These are phyloP conservation scores for Drosophila glabriapex DNA, from an alignment of 2,888 invertebrate genomes.

Conservation along the genomic window DNA sequence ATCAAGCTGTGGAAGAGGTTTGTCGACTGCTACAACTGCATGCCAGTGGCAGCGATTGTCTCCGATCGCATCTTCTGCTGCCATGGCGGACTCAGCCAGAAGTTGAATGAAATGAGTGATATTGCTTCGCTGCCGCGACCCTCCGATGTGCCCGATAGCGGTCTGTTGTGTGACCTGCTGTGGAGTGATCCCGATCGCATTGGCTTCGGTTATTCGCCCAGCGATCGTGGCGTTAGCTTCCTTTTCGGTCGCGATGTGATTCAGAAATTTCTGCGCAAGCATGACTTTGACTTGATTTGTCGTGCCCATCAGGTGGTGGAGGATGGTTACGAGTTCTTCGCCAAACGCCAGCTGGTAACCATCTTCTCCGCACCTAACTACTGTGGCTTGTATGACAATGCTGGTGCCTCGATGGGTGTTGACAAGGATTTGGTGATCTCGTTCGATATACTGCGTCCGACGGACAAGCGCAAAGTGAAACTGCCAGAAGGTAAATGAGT, in stretches of 20 bases:
- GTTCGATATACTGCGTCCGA: constrained; percentile 86
- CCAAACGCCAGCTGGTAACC: constrained; percentile 98
- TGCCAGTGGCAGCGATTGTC: constrained; percentile 93
- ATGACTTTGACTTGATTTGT: constrained; percentile 99
- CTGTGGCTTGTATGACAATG: constrained; percentile 98
- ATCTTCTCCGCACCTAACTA: constrained; percentile 99
- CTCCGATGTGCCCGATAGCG: constrained; percentile 98
- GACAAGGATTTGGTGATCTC: constrained; percentile 99
- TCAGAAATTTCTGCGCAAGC: constrained; percentile 88
- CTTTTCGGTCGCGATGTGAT: constrained; percentile 91
- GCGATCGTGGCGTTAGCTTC: constrained; percentile 86
- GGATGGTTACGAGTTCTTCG: constrained; percentile 99
- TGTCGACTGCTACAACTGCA: constrained; percentile 92
- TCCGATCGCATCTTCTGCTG: constrained; percentile 91
- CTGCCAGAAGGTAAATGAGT: neutral
- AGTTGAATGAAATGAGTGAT: constrained; percentile 97
- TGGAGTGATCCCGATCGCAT: constrained; percentile 98
- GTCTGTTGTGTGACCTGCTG: constrained; percentile 96
- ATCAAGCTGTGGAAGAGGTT: constrained; percentile 99
- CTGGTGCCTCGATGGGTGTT: constrained; percentile 99
- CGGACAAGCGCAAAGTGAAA: constrained; percentile 1
- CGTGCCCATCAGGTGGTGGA: constrained; percentile 98
- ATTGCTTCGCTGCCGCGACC: constrained; percentile 97
- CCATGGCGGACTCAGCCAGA: constrained; percentile 92
- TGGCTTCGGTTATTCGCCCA: constrained; percentile 99